A percentile compares a stretch with the other conserved stretches of the same genome.
These are phyloP conservation scores for Oxycera nigricornis DNA, from an alignment of 2,888 invertebrate genomes.

Conservation along the genomic window DNA sequence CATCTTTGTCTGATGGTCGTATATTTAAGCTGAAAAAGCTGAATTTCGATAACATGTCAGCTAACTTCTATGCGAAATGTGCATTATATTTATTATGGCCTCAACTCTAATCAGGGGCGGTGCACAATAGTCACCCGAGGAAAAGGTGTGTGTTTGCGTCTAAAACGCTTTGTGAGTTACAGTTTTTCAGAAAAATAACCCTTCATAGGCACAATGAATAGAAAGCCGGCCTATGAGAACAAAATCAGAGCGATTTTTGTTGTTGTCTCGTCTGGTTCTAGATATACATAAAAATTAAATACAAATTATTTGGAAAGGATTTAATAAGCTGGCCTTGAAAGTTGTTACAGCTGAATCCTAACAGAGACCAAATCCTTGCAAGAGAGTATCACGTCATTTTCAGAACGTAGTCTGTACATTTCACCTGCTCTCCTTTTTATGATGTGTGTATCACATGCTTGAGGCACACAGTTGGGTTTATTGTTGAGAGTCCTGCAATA, in stretches of 20 bases:
- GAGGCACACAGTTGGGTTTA: background rate
- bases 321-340: too few relatives aligned
- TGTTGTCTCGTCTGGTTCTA: too few relatives aligned
- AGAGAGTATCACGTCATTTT: too few relatives aligned
- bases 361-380: too few relatives aligned
- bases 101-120: background rate
- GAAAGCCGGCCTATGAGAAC: too few relatives aligned
- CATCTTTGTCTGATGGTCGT: background rate
- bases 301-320: too few relatives aligned
- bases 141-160: background rate
- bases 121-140: background rate
- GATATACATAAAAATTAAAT: too few relatives aligned
- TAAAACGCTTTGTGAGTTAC: too few relatives aligned
- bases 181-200: too few relatives aligned
- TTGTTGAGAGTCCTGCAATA: slow-evolving; percentile 34
- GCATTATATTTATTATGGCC: background rate
- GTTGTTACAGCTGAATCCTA: too few relatives aligned
- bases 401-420: background rate
- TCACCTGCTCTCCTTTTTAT: slow-evolving; percentile 39
- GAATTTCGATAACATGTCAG: slow-evolving; percentile 24
- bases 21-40: background rate
- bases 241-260: too few relatives aligned
- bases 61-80: background rate
- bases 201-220: too few relatives aligned
- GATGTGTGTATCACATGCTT: slow-evolving; percentile 35